These are phyloP conservation scores for Mycteria americana DNA, from an alignment of 2,797 vertebrate species.

Conservation along the genomic window DNA sequence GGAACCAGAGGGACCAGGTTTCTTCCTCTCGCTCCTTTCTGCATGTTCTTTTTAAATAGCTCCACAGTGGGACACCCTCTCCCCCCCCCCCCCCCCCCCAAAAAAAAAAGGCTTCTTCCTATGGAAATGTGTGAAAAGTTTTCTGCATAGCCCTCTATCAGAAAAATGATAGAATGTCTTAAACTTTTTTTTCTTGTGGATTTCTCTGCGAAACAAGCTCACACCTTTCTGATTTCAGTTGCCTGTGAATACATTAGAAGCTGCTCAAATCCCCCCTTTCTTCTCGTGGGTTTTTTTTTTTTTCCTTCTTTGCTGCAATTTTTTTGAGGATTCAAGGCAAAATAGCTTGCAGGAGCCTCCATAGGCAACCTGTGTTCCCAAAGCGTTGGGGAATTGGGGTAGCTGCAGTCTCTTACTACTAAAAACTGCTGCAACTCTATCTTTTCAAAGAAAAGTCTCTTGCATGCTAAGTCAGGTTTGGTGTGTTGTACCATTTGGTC, in stretches of 20 bases:
- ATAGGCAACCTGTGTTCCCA: neutral
- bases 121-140: neutral
- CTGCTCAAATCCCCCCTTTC: neutral
- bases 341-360: neutral
- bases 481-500: conserved; percentile 20
- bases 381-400: neutral
- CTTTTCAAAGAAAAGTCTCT: conserved; percentile 7
- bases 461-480: conserved; percentile 6
- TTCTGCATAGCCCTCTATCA: neutral
- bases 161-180: neutral
- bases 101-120: neutral
- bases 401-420: neutral
- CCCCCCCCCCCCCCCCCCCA: too few relatives aligned
- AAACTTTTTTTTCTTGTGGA: neutral
- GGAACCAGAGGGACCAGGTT: conserved; percentile 12
- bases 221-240: neutral
- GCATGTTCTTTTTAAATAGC: neutral
- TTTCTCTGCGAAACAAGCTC: neutral
- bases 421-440: neutral
- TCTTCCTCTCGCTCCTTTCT: neutral
- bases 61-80: neutral
- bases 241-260: neutral
- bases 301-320: neutral
- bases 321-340: neutral
- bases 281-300: too few relatives aligned